phyloP scores from a whole-genome alignment of 1,140 invertebrate genomes.

The Drosophila nigromelanica region DNA sequence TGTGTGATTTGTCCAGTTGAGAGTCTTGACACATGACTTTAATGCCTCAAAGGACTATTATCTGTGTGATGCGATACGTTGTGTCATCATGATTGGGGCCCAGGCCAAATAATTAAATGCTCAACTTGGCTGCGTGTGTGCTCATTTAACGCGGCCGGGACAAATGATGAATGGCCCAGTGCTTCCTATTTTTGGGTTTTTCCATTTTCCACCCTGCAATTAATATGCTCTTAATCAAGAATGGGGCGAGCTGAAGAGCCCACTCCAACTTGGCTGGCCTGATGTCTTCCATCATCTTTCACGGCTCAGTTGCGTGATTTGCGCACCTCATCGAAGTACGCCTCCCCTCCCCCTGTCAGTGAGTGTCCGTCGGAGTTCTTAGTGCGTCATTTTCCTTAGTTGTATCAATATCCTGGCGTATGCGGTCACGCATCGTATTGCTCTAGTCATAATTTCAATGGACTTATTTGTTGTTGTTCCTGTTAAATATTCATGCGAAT shows the following conservation, averaged over 20 bases:
- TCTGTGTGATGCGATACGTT: conserved; percentile 15
- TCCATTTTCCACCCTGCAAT: conserved; percentile 68
- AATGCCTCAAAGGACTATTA: conserved; percentile 48
- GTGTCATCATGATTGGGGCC: conserved; percentile 17
- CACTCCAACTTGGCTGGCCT: conserved; percentile 22
- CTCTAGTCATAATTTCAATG: conserved; percentile 65
- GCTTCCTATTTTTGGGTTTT: conserved; percentile 42
- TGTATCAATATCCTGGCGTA: conserved; percentile 55
- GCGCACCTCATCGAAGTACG: conserved; percentile 42
- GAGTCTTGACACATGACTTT: conserved; percentile 42
- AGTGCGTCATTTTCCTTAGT: conserved; percentile 41
- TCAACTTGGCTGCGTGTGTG: conserved; percentile 36
- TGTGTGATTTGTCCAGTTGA: conserved; percentile 37
- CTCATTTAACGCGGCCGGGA: conserved; percentile 38
- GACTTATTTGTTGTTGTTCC: conserved; percentile 46
- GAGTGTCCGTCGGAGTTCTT: not conserved
- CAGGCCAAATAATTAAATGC: conserved; percentile 73
- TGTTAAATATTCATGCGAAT: conserved; percentile 82
- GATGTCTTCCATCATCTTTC: conserved; percentile 57
- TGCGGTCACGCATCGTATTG: conserved; percentile 72
- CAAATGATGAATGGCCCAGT: conserved; percentile 64
- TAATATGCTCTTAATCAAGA: conserved; percentile 59
- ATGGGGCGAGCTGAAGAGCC: conserved; percentile 20
- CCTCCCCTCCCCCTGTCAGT: not conserved
- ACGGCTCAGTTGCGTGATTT: conserved; percentile 68